phyloP scores from a whole-genome alignment of 1,140 invertebrate species.

The Conus betulinus region DNA sequence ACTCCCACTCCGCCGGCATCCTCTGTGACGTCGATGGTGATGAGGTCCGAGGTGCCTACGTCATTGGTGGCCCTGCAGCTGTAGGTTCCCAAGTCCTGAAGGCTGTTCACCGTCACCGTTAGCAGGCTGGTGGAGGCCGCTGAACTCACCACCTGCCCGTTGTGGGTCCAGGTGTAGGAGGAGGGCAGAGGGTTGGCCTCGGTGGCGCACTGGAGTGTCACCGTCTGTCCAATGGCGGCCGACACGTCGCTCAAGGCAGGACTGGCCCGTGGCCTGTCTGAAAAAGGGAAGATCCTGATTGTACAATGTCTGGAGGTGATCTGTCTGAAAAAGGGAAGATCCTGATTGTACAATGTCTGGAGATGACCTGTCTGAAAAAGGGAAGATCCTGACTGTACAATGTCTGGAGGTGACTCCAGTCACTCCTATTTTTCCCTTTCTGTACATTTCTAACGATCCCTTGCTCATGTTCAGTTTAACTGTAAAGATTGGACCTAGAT shows the following conservation, averaged over 20 bases:
- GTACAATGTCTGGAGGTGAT: background rate
- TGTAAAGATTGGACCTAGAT: no score
- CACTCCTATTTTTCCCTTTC: no score
- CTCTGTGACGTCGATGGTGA: background rate
- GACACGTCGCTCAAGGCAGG: background rate
- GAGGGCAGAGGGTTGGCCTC: conserved; percentile 22
- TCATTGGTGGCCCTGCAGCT: conserved; percentile 1
- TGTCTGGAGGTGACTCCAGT: background rate
- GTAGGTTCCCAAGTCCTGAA: background rate
- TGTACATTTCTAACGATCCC: no score
- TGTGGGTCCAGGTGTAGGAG: conserved; percentile 20
- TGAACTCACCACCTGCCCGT: background rate
- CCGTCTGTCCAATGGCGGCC: background rate
- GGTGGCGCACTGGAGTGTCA: conserved; percentile 1
- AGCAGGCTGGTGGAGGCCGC: background rate
- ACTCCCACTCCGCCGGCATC: background rate
- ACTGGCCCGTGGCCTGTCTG: conserved; percentile 13
- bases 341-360: background rate
- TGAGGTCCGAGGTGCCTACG: background rate
- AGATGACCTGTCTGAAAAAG: conserved; percentile 14
- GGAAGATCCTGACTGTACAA: background rate
- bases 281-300: background rate
- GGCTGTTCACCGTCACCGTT: background rate
- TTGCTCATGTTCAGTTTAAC: no score
- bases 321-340: conserved; percentile 17